These are phyloP conservation scores for Arothron firmamentum DNA, from an alignment of 2,113 vertebrate genomes.

Conservation along the genomic window DNA sequence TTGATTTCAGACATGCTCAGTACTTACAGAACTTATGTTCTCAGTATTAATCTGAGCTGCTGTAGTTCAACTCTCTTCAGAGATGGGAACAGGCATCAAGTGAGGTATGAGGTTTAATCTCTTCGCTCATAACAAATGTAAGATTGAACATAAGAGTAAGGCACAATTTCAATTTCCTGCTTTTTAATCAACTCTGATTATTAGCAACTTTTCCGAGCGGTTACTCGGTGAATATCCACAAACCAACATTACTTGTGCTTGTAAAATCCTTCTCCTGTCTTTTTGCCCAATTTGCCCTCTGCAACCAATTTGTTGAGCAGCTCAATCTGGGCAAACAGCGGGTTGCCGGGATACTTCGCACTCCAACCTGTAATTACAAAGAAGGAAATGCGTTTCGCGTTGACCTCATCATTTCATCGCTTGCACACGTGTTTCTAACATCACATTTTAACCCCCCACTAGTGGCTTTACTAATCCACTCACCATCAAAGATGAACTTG, in stretches of 20 bases:
- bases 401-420: neutral
- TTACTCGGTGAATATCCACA: too few species aligned
- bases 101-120: too few species aligned
- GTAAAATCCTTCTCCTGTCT: slow-evolving; percentile 94
- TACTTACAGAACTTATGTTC: too few species aligned
- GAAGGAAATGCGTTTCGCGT: neutral
- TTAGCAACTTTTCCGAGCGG: neutral
- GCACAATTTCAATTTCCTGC: neutral
- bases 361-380: slow-evolving; percentile 80
- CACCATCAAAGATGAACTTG: slow-evolving; percentile 94
- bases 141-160: too few species aligned
- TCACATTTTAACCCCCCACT: neutral
- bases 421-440: neutral
- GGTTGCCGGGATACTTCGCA: slow-evolving; percentile 78
- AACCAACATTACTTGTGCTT: slow-evolving; percentile 80
- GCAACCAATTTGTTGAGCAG: slow-evolving; percentile 85
- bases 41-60: too few species aligned
- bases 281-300: slow-evolving; percentile 90
- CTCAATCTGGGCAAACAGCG: slow-evolving; percentile 79
- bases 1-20: too few species aligned
- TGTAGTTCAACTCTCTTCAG: too few species aligned
- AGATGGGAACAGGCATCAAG: too few species aligned
- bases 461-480: slow-evolving; percentile 21
- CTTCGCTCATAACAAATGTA: too few species aligned
- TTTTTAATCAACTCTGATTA: neutral